phyloP scores from a whole-genome alignment of 2,797 vertebrate genomes.

The Premnoplex brunnescens region DNA sequence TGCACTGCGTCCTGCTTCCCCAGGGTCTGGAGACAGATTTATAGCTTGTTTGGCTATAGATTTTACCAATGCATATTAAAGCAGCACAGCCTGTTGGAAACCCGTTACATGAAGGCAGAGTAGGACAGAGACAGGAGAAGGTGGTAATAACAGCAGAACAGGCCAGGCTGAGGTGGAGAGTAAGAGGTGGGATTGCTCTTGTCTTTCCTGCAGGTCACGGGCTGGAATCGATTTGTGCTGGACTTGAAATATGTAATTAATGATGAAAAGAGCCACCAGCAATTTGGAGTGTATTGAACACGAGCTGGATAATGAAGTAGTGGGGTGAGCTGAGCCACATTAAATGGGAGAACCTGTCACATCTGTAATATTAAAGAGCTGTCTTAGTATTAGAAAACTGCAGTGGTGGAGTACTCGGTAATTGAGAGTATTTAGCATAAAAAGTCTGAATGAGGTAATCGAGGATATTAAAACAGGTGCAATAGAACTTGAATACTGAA shows the following conservation, averaged over 20 bases:
- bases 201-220: not conserved
- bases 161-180: not conserved
- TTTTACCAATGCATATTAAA: not conserved
- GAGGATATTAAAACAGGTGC: conserved; percentile 1
- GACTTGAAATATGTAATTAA: conserved; percentile 28
- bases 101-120: not conserved
- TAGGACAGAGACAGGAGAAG: not conserved
- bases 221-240: not conserved
- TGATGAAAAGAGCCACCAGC: not conserved
- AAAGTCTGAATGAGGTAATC: not conserved
- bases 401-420: not conserved
- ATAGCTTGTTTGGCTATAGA: not conserved
- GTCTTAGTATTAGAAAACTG: not conserved
- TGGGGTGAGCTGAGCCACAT: not conserved
- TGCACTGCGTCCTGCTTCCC: not conserved
- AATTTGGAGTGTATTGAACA: not conserved
- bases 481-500: not conserved
- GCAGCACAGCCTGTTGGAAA: not conserved
- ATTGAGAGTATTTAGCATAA: conserved; percentile 16
- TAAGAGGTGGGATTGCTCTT: not conserved
- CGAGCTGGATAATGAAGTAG: not conserved
- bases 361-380: not conserved
- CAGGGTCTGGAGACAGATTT: too few species aligned
- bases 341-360: not conserved
- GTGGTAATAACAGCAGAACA: not conserved